Evolutionary conservation across 2,797 vertebrate genomes (phyloP).

Genomic region (Macropodus opercularis): DNA sequence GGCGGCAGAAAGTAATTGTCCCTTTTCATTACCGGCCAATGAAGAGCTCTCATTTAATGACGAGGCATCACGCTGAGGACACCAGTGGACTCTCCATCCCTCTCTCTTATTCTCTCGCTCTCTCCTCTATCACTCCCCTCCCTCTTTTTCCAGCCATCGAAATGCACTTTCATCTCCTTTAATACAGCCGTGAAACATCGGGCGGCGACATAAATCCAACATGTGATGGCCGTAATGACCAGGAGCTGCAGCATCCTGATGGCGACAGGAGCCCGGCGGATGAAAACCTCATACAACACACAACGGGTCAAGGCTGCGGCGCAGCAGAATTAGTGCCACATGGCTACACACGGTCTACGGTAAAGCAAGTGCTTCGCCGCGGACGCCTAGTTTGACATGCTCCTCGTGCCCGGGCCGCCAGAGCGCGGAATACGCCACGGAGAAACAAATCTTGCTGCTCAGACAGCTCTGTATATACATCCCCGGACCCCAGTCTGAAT

Average conservation of each 20-base stretch:
- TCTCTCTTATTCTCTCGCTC: constrained; percentile 28
- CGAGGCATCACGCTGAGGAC: constrained; percentile 19
- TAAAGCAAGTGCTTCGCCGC: constrained; percentile 15
- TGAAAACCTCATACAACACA: constrained; percentile 1
- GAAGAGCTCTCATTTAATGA: constrained; percentile 36
- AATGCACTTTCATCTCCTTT: constrained; percentile 70
- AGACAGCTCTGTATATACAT: constrained; percentile 40
- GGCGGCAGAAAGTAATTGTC: constrained; percentile 29
- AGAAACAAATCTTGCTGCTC: constrained; percentile 42
- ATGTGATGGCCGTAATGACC: constrained; percentile 57
- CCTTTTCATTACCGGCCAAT: constrained; percentile 30
- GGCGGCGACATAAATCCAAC: constrained; percentile 62
- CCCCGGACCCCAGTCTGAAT: constrained; percentile 51
- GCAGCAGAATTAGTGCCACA: constrained; percentile 5
- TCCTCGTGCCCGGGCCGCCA: constrained; percentile 26
- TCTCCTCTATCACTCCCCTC: constrained; percentile 4
- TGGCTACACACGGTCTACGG: constrained; percentile 9
- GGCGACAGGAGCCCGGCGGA: constrained; percentile 26
- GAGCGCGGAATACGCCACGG: constrained; percentile 17
- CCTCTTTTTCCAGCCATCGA: constrained; percentile 30
- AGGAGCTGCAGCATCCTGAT: constrained; percentile 22
- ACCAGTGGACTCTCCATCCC: constrained; percentile 8
- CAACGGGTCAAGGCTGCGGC: constrained; percentile 38
- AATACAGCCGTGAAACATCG: constrained; percentile 73
- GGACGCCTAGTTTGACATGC: constrained; percentile 47